Evolutionary conservation across 1,140 invertebrate genomes (phyloP).

Genomic region (Adoxophyes honmai): DNA sequence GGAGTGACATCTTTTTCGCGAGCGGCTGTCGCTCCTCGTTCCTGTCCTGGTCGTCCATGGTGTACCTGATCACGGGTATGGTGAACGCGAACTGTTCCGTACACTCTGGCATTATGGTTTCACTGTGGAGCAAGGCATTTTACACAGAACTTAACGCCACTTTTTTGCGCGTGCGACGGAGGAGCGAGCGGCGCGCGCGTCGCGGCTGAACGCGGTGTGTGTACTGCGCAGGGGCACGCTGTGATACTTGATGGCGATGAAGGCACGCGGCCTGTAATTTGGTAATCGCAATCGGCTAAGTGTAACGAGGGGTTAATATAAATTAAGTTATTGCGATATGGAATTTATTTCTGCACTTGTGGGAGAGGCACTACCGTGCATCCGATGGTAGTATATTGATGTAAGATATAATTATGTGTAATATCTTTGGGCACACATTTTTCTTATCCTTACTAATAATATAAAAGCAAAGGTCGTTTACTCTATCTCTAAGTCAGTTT

Average conservation of each 20-base stretch:
- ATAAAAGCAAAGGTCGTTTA: too few species aligned
- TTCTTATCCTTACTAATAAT: too few species aligned
- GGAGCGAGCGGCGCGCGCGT: constrained; percentile 25
- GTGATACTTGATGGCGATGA: not conserved
- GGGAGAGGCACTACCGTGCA: too few species aligned
- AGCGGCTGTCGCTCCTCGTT: constrained; percentile 43
- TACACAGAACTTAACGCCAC: constrained; percentile 28
- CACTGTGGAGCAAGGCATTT: constrained; percentile 56
- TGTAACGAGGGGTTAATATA: too few species aligned
- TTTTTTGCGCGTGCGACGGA: constrained; percentile 8
- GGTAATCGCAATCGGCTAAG: not conserved
- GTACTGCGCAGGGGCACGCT: constrained; percentile 20
- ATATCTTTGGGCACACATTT: too few species aligned
- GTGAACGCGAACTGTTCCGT: constrained; percentile 63
- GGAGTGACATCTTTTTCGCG: constrained; percentile 62
- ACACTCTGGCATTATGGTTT: constrained; percentile 67
- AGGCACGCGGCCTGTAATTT: not conserved
- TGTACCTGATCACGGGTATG: constrained; percentile 67
- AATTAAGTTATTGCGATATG: too few species aligned
- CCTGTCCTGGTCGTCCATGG: constrained; percentile 60
- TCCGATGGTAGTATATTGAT: too few species aligned
- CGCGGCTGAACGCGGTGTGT: constrained; percentile 7
- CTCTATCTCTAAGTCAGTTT: too few species aligned
- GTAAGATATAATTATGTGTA: too few species aligned
- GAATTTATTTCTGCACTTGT: too few species aligned